Percentiles rank a stretch among this genome's conserved stretches.
Conservation (phyloP, 2,797 vertebrate species). For the Loris lydekkerianus region DNA sequence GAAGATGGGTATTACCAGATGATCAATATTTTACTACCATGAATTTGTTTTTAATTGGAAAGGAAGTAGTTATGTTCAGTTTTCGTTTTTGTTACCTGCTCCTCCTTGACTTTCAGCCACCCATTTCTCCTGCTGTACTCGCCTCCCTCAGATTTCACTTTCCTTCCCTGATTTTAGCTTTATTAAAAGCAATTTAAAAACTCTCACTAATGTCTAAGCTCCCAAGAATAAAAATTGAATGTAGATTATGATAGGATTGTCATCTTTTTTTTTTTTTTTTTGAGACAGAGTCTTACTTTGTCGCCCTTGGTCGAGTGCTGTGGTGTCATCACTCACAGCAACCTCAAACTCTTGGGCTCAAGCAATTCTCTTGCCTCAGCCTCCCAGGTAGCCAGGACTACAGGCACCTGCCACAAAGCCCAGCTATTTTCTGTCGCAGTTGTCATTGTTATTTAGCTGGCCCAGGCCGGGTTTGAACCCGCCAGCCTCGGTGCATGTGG, state of each 20-base stretch:
- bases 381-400: too few relatives aligned
- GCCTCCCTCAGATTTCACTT: constrained; percentile 91
- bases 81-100: constrained; percentile 88
- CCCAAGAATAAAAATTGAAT: background rate
- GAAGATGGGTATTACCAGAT: background rate
- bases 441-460: too few relatives aligned
- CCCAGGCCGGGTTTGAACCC: too few relatives aligned
- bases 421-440: too few relatives aligned
- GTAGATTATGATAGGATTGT: background rate
- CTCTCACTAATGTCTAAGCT: background rate
- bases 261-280: background rate
- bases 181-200: constrained; percentile 90
- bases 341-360: too few relatives aligned
- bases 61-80: background rate
- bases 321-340: too few relatives aligned
- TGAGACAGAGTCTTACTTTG: too few relatives aligned
- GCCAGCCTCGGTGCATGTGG: accelerated
- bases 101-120: constrained; percentile 92
- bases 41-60: background rate
- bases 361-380: too few relatives aligned
- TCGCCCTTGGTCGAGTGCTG: too few relatives aligned
- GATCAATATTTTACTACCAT: too few relatives aligned
- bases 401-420: too few relatives aligned
- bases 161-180: constrained; percentile 93
- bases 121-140: constrained; percentile 91